Evolutionary conservation across 2,113 vertebrate genomes (phyloP).

Genomic region (Empidonax alnorum): DNA sequence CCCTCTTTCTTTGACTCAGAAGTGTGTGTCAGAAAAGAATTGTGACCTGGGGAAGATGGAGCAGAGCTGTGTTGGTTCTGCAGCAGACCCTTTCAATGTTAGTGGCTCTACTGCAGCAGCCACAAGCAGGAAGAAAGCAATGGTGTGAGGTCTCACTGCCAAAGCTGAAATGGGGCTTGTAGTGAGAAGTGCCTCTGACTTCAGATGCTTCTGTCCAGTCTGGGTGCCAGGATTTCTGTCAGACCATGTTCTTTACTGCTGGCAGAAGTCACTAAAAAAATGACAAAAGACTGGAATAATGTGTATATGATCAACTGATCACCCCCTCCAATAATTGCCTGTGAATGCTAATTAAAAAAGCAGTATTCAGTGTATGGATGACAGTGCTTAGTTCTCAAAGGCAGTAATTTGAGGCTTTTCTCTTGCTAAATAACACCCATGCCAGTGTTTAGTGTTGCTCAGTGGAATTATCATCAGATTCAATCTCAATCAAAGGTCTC

Average conservation of each 20-base stretch:
- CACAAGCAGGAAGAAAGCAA: neutral
- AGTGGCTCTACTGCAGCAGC: neutral
- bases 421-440: constrained; percentile 19
- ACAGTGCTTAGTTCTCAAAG: constrained; percentile 38
- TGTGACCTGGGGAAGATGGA: neutral
- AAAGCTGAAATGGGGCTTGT: neutral
- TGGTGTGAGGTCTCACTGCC: neutral
- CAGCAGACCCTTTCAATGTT: neutral
- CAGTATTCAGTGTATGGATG: neutral
- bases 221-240: neutral
- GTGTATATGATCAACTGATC: constrained; percentile 35
- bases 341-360: constrained; percentile 30
- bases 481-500: neutral
- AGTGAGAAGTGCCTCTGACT: neutral
- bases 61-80: neutral
- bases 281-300: neutral
- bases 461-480: constrained; percentile 1
- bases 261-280: neutral
- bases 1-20: neutral
- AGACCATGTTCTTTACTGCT: neutral
- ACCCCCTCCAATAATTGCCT: neutral
- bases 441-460: constrained; percentile 11
- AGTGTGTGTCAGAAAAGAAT: neutral
- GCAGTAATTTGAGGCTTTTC: constrained; percentile 33
- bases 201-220: neutral